These are phyloP conservation scores for Trachymyrmex septentrionalis DNA, from an alignment of 1,140 invertebrate species.

Conservation along the genomic window DNA sequence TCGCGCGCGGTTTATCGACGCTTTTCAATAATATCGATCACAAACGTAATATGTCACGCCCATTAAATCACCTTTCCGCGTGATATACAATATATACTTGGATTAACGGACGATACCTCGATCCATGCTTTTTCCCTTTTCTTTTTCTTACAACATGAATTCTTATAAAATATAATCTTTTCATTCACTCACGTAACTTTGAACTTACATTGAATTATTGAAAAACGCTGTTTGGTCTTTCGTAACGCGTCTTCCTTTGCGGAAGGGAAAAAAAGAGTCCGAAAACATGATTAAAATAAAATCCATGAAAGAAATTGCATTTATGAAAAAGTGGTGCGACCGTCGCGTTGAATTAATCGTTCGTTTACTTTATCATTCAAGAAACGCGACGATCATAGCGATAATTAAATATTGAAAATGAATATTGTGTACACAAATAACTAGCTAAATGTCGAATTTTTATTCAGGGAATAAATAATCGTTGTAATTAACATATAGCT, in stretches of 20 bases:
- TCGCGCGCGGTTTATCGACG: conserved; percentile 19
- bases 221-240: not conserved
- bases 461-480: not conserved
- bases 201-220: not conserved
- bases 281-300: not conserved
- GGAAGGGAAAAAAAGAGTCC: not conserved
- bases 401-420: too few relatives aligned
- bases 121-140: not conserved
- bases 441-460: not conserved
- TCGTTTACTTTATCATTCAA: too few relatives aligned
- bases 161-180: not conserved
- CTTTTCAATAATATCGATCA: conserved; percentile 15
- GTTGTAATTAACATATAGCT: not conserved
- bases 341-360: too few relatives aligned
- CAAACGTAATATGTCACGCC: not conserved
- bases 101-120: not conserved
- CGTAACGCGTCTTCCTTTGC: not conserved
- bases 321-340: too few relatives aligned
- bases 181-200: not conserved
- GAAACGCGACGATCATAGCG: too few relatives aligned
- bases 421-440: too few relatives aligned
- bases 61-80: not conserved
- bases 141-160: not conserved
- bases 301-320: not conserved
- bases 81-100: not conserved